Evolutionary conservation across 1,140 invertebrate genomes (phyloP), one percentile per base, ranked within the genome.

Genomic region (Drosophila littoralis): DNA sequence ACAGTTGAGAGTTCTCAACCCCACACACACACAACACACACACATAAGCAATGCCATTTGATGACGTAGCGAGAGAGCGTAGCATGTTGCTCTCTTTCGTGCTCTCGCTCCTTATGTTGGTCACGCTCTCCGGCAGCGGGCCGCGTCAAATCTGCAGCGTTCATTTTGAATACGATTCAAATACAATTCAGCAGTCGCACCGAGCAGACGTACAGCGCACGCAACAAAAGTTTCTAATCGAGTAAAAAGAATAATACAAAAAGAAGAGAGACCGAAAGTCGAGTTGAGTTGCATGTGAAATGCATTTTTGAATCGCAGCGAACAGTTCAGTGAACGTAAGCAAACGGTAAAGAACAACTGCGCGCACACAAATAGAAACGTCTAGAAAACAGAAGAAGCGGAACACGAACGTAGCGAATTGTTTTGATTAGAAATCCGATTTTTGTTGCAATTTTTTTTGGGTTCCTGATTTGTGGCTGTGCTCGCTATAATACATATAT

Each of bases 181-280:
- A 60, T 76, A 74, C 65, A 61, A 69, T 50, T 61, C 43, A 69
- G 65, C 65, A 74, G 65, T 74, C 57, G 66, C 66, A 55, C 42
- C 50, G 65, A 55, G 10, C 8, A 57, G 71, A 74, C 71, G 71
- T 69, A 33, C 33, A 64, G 52, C 36, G 69, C 61, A 43, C 43
- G 45, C 38, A 2, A 33, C 8, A 46, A 45, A 60, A n/a, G 15
- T 46, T 59, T n/a, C 59, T 32, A 17, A 38, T 22, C 12, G 12
- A n/a, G 15, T 22, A 67, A 8, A 35, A 17, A 45, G 35, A 33
- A 57, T 0, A 33, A n/a, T 59, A 52, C 15, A 42, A 40, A 38
- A 22, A 17, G 15, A 54, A 38, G 15, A 46, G 54, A 42, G 43
- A 45, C 58, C 33, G 43, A 61, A 48, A 61, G 51, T 55, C 57